phyloP scores from a whole-genome alignment of 2,888 invertebrate genomes.

The Eristalinus aeneus region DNA sequence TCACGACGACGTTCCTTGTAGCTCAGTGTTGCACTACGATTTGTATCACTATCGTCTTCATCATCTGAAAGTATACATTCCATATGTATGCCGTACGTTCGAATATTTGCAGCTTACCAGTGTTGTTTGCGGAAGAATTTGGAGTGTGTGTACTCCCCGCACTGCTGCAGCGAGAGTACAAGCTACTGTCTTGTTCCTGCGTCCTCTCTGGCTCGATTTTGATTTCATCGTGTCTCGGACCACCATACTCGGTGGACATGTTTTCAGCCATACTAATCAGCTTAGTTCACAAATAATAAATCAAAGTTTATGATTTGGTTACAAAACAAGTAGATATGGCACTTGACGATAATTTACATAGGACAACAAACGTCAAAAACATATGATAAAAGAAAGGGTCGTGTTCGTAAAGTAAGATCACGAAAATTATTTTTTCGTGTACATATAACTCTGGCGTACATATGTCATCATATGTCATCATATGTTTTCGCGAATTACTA shows the following conservation, averaged over 20 bases:
- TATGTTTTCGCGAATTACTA: no score
- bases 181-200: conserved; percentile 81
- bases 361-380: conserved; percentile 49
- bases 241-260: conserved; percentile 56
- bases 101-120: conserved; percentile 81
- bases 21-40: conserved; percentile 83
- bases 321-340: conserved; percentile 18
- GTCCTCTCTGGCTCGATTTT: conserved; percentile 83
- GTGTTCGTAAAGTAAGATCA: neutral
- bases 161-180: conserved; percentile 88
- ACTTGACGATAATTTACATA: conserved; percentile 25
- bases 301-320: neutral
- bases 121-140: conserved; percentile 90
- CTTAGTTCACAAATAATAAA: neutral
- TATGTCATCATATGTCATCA: no score
- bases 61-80: conserved; percentile 81
- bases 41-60: conserved; percentile 84
- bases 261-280: conserved; percentile 51
- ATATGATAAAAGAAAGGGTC: conserved; percentile 45
- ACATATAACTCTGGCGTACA: no score
- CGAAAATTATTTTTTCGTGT: no score
- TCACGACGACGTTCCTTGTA: conserved; percentile 96
- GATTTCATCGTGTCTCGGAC: conserved; percentile 49
- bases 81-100: conserved; percentile 14
- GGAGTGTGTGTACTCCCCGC: conserved; percentile 90